Evolutionary conservation across 2,888 invertebrate species (phyloP), one percentile per base, ranked within the genome.

Genomic region (Patella ulyssiponensis): DNA sequence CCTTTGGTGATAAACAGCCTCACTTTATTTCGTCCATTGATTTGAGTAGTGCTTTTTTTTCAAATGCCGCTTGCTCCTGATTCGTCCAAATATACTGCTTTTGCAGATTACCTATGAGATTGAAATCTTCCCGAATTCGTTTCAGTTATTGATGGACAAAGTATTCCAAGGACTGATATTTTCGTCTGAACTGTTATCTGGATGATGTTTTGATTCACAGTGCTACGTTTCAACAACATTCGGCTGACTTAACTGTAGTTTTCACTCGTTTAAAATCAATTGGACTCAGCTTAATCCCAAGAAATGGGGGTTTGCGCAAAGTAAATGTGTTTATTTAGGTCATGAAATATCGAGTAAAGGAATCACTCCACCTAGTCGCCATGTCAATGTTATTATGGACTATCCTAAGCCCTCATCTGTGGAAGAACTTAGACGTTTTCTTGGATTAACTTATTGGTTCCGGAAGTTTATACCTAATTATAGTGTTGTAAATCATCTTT

Each of bases 141-240:
- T 82, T 74, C 81, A 82, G 75, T 69, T 82, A 23, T 53, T 82
- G 20, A 82, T 81, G 81, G 80, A 81, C 71, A 82, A 76, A 53
- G 75, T 80, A 17, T 69, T 81, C 5, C 72, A 74, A 9, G 79
- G 76, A 1, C 56, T 81, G 69, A 78, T 74, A 33, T 82, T 80
- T 73, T 53, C 20, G 11, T 79, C 78, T 12, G 77, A 76, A 14
- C 2, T 27, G 27, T 27, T 27, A 27, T 27, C 27, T 27, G 27
- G 27, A 27, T 27, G 27, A 1, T 27, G 2, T 27, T 27, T 27
- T 27, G 27, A 27, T 27, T 27, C 27, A 27, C 27, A 27, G 27
- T 27, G 27, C 27, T 27, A 27, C 27, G 27, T 27, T 27, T 27
- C 1, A 27, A 27, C 27, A 27, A 27, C 27, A 27, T 27, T 27